Percentiles rank a stretch among this genome's conserved stretches.
phyloP scores from a whole-genome alignment of 2,113 vertebrate species.

The Elephantulus edwardii region DNA sequence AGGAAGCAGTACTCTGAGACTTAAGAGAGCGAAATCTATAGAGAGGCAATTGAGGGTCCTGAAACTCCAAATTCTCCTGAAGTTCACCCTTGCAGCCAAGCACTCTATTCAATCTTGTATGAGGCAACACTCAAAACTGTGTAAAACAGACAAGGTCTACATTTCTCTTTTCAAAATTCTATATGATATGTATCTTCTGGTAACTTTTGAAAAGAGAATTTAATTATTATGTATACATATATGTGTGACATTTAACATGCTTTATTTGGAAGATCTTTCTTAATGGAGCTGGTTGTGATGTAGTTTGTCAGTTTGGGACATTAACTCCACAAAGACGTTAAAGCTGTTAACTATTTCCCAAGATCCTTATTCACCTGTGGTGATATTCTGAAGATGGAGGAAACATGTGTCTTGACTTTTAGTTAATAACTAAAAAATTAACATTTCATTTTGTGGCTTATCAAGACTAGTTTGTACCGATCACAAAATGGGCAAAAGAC shows the following conservation, averaged over 20 bases:
- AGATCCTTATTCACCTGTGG: not conserved
- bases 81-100: not conserved
- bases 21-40: not conserved
- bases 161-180: not conserved
- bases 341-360: not conserved
- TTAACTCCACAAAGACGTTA: not conserved
- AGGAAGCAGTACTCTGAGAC: not conserved
- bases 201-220: no score
- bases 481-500: no score
- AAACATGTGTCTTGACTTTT: conserved; percentile 27
- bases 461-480: conserved; percentile 15
- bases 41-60: not conserved
- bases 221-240: no score
- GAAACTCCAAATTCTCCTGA: not conserved
- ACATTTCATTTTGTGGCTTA: conserved; percentile 35
- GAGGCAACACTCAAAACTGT: not conserved
- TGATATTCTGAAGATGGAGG: not conserved
- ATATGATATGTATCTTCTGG: not conserved
- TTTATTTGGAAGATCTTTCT: not conserved
- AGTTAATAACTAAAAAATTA: conserved; percentile 17
- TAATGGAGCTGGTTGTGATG: not conserved
- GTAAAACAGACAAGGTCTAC: not conserved
- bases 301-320: not conserved
- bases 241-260: not conserved
- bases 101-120: not conserved